phyloP scores from a whole-genome alignment of 2,113 vertebrate genomes.

The Nothobranchius furzeri region DNA sequence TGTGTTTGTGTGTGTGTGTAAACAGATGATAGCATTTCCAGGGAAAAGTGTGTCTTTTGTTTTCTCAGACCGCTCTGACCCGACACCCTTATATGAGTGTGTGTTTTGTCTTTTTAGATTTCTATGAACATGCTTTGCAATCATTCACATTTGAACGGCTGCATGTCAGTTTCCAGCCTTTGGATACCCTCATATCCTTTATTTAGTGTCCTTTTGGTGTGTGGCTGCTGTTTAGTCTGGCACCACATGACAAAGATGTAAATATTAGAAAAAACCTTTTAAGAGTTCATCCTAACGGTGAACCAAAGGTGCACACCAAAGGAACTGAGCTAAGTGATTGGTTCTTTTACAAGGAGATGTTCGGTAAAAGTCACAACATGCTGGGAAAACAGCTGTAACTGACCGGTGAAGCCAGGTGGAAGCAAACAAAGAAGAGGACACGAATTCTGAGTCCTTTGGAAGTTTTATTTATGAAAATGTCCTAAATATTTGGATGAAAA shows the following conservation, averaged over 20 bases:
- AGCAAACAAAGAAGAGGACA: background rate
- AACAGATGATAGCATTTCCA: slow-evolving; percentile 49
- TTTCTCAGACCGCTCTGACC: slow-evolving; percentile 1
- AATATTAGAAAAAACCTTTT: background rate
- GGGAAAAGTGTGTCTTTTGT: slow-evolving; percentile 24
- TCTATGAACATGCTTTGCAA: background rate
- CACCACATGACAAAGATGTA: background rate
- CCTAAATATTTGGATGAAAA: background rate
- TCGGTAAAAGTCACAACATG: background rate
- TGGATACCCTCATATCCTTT: background rate
- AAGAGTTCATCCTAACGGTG: too few species aligned
- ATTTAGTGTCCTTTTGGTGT: background rate
- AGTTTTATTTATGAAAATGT: background rate
- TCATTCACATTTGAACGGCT: background rate
- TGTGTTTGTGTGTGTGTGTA: slow-evolving; percentile 14
- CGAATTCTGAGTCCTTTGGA: background rate
- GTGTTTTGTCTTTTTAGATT: background rate
- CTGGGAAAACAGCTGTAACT: background rate
- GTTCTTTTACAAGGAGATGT: background rate
- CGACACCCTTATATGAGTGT: background rate
- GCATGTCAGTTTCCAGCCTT: background rate
- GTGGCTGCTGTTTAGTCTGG: background rate
- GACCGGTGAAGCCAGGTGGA: background rate
- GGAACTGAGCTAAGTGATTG: background rate
- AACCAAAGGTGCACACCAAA: background rate